A percentile compares a stretch with the other conserved stretches of the same genome.
Conservation (phyloP, 2,888 invertebrate genomes). For the Drosophila limbata region DNA sequence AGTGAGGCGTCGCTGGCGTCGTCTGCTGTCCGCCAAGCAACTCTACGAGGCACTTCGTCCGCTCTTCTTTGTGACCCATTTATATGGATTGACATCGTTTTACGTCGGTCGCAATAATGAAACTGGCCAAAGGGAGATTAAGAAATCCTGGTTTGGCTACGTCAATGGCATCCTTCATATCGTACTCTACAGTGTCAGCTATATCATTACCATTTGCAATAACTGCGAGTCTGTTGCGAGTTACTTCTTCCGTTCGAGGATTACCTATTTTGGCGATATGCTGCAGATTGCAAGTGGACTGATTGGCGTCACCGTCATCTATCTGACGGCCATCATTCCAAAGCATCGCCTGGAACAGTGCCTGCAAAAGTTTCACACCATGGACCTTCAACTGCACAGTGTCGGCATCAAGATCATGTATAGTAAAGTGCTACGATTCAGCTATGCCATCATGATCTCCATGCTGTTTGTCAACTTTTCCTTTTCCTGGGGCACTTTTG, state of each 20-base stretch:
- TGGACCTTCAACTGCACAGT: conserved; percentile 77
- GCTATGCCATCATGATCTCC: conserved; percentile 71
- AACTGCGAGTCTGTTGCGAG: conserved; percentile 83
- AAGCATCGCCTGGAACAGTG: conserved; percentile 79
- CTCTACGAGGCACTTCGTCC: conserved; percentile 82
- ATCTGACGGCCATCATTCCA: conserved; percentile 78
- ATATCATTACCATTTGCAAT: conserved; percentile 77
- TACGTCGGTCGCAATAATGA: conserved; percentile 60
- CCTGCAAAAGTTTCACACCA: conserved; percentile 71
- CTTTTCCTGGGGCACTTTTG: conserved; percentile 79
- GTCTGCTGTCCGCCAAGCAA: conserved; percentile 76
- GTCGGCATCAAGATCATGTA: conserved; percentile 84
- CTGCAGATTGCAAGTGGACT: conserved; percentile 83
- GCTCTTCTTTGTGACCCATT: conserved; percentile 75
- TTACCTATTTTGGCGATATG: conserved; percentile 83
- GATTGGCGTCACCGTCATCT: conserved; percentile 83
- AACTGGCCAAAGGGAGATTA: conserved; percentile 64
- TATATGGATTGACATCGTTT: conserved; percentile 83
- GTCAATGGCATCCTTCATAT: conserved; percentile 78
- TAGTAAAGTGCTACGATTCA: conserved; percentile 80
- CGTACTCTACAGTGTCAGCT: conserved; percentile 73
- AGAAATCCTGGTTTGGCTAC: conserved; percentile 78
- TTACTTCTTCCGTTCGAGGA: conserved; percentile 83
- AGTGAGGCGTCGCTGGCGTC: conserved; percentile 55
- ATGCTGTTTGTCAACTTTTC: conserved; percentile 69